Base-by-base conservation (phyloP, 1,140 invertebrate species). In the Colletes latitarsis region DNA sequence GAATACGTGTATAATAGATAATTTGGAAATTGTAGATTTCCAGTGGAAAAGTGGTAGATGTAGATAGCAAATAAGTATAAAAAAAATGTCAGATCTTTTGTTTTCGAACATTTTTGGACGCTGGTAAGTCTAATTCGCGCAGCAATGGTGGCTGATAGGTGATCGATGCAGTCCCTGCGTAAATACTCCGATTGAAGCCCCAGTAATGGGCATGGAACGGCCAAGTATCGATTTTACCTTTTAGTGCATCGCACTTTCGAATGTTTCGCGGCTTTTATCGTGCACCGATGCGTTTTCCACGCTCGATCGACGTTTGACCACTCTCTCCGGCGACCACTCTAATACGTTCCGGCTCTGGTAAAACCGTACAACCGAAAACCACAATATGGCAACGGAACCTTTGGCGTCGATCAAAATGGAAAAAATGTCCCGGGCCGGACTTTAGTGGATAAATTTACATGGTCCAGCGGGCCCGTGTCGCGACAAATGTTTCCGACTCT, bases 241-340 rank as follows among this genome's bases (percentile, higher is more conserved):
- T 86, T 86, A 86, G 68, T 60, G 63, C 72, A 64, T 80, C 77
- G 84, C 82, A 77, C 84, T 83, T 86, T 86, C 73, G 73, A 86
- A 86, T 79, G 75, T 85, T 85, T 86, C 83, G 75, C 75, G 72
- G 81, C 81, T 86, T 86, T 86, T 86, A 86, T 86, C 83, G 76
- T 55, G 58, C 49, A 58, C 49, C 85, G 72, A 82, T 86, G 84
- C 83, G 75, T 85, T 86, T 85, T 85, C 73, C 84, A 86, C 80
- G 84, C 79, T 85, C 84, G 80, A 85, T 79, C 83, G 75, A 64
- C 67, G n/a, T 64, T 77, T 46, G 76, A 82, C 80, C 79, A 67
- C 68, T 77, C 66, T n/a, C 55, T 17, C 66, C 58, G 46, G 60
- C 75, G 52, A 68, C 69, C 75, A 58, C 58, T 63, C 67, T 41